phyloP scores from a whole-genome alignment of 2,113 vertebrate species.

The Rhombomys opimus region DNA sequence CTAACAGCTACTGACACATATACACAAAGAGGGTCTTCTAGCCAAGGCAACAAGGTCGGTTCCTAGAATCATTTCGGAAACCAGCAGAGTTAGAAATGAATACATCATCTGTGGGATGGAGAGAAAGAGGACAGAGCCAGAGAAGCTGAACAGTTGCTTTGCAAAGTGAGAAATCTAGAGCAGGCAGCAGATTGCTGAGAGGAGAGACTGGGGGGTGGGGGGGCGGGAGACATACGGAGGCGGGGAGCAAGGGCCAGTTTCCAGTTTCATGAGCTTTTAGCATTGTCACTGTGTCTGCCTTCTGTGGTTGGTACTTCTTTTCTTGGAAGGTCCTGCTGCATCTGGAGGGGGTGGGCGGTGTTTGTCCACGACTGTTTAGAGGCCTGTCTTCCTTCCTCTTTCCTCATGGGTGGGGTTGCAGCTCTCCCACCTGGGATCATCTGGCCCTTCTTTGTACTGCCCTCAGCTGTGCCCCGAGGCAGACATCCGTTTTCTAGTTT shows the following conservation, averaged over 20 bases:
- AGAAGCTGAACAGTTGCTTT: slow-evolving; percentile 28
- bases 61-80: not conserved
- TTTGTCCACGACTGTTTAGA: not conserved
- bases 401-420: not conserved
- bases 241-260: slow-evolving; percentile 60
- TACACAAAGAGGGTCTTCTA: not conserved
- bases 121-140: slow-evolving; percentile 47
- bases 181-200: slow-evolving; percentile 71
- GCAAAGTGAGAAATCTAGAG: slow-evolving; percentile 69
- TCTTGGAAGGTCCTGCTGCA: not conserved
- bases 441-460: not conserved
- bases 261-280: slow-evolving; percentile 42
- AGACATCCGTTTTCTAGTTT: slow-evolving; percentile 7
- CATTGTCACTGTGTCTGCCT: not conserved
- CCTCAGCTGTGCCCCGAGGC: not conserved
- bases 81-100: slow-evolving; percentile 50
- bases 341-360: not conserved
- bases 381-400: not conserved
- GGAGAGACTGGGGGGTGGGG: not conserved
- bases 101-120: slow-evolving; percentile 13
- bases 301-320: not conserved
- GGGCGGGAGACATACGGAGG: slow-evolving; percentile 55
- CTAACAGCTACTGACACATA: not conserved
- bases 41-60: not conserved
- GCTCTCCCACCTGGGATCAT: not conserved